Evolutionary conservation across 2,888 invertebrate species (phyloP).

Genomic region (Bhutanitis thaidina): DNA sequence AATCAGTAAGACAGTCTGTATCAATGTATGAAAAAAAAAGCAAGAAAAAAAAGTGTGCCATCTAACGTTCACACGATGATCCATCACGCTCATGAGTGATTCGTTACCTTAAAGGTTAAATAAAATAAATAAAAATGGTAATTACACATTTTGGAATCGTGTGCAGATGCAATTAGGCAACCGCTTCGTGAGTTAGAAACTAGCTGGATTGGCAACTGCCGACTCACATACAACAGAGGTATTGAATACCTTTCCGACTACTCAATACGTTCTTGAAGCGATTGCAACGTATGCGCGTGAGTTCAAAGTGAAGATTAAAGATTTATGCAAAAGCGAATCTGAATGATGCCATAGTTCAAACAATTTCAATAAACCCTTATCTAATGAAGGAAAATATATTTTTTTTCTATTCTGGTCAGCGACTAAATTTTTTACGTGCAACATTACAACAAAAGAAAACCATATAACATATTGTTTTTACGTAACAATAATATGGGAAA

Average conservation of each 20-base stretch:
- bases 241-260: slow-evolving; percentile 8
- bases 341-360: too few species aligned
- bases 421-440: too few species aligned
- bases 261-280: not conserved
- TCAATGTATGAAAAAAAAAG: not conserved
- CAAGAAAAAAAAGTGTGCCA: slow-evolving; percentile 1
- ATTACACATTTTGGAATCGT: slow-evolving; percentile 31
- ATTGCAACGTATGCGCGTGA: not conserved
- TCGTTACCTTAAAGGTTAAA: slow-evolving; percentile 32
- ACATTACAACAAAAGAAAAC: too few species aligned
- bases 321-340: too few species aligned
- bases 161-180: slow-evolving; percentile 30
- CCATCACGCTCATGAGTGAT: slow-evolving; percentile 29
- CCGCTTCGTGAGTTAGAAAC: slow-evolving; percentile 30
- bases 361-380: too few species aligned
- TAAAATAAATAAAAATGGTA: slow-evolving; percentile 30
- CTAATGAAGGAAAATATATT: too few species aligned
- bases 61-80: slow-evolving; percentile 22
- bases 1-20: too few species aligned
- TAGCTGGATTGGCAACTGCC: slow-evolving; percentile 31
- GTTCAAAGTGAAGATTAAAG: not conserved
- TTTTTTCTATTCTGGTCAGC: too few species aligned
- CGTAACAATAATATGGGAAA: too few species aligned
- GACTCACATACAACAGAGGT: slow-evolving; percentile 23
- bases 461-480: too few species aligned